These are phyloP conservation scores for Orcinus orca DNA, from an alignment of 2,113 vertebrate species.

Conservation along the genomic window DNA sequence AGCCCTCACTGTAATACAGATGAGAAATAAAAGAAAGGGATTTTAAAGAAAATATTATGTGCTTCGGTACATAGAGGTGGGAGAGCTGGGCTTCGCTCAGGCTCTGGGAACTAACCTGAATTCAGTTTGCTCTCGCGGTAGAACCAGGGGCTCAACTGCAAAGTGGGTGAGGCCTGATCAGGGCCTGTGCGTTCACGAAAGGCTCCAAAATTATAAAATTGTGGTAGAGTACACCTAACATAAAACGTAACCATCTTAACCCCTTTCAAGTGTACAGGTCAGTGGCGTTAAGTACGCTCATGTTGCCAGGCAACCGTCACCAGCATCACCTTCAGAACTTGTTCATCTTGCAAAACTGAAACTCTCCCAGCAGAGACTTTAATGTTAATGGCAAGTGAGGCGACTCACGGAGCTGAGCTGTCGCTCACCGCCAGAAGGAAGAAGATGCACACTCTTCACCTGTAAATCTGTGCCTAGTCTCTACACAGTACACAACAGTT, in stretches of 20 bases:
- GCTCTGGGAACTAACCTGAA: neutral
- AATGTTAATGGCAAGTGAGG: neutral
- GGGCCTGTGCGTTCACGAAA: neutral
- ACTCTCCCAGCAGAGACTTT: neutral
- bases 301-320: neutral
- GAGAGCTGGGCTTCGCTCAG: neutral
- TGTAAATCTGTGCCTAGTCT: neutral
- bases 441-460: neutral
- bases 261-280: neutral
- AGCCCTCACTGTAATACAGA: neutral
- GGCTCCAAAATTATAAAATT: neutral
- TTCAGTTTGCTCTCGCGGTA: neutral
- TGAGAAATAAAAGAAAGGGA: neutral
- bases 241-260: neutral
- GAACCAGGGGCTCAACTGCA: neutral
- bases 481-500: rapidly evolving
- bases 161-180: neutral
- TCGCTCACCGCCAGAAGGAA: neutral
- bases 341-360: neutral
- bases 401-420: neutral
- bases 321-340: neutral
- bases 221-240: neutral
- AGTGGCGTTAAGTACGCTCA: neutral
- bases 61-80: neutral
- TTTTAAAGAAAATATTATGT: neutral